Evolutionary conservation across 2,797 vertebrate species (phyloP).

Genomic region (Poecile montanus): DNA sequence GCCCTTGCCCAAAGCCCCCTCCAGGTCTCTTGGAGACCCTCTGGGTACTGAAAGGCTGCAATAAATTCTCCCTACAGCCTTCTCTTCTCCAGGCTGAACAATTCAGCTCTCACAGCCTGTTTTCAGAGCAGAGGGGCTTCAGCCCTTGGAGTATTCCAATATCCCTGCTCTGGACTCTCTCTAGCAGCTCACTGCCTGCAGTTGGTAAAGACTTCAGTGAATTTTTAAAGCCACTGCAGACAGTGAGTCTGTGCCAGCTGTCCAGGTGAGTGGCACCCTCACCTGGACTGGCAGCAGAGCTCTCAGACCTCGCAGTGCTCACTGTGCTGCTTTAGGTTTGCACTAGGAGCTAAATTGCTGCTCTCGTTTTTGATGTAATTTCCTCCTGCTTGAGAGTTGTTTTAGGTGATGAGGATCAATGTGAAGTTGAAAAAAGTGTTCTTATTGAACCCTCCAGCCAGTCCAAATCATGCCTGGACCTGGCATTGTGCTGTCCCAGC

Average conservation of each 20-base stretch:
- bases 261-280: not conserved
- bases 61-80: not conserved
- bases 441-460: not conserved
- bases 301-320: not conserved
- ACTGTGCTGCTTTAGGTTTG: not conserved
- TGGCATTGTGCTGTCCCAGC: not conserved
- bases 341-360: not conserved
- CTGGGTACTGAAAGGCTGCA: not conserved
- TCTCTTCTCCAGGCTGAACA: not conserved
- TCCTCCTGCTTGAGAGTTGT: not conserved
- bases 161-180: not conserved
- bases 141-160: fast-evolving
- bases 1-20: not conserved
- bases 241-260: not conserved
- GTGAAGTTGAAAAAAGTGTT: not conserved
- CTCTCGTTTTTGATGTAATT: not conserved
- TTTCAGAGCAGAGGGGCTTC: not conserved
- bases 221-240: not conserved
- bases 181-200: not conserved
- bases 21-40: not conserved
- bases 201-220: not conserved
- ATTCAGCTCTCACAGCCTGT: not conserved
- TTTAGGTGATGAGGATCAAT: not conserved
- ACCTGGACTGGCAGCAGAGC: not conserved
- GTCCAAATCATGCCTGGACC: not conserved